These are phyloP conservation scores for Chromis chromis DNA, from an alignment of 2,797 vertebrate genomes.

Conservation along the genomic window DNA sequence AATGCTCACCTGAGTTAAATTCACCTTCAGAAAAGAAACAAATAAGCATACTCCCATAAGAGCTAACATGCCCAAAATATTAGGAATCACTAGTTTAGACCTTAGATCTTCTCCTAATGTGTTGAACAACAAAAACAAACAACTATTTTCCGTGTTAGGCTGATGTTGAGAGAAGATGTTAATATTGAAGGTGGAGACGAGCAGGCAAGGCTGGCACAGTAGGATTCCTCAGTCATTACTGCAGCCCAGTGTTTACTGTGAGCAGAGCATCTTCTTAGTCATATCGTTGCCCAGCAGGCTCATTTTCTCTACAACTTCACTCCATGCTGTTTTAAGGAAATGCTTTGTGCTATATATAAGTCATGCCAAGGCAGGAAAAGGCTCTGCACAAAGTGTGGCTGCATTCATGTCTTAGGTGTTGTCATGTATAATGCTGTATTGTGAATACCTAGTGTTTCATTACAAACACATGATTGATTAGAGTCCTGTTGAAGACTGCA, in stretches of 20 bases:
- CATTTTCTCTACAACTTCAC: conserved; percentile 54
- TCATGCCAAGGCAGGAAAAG: conserved; percentile 30
- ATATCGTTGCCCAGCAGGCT: conserved; percentile 57
- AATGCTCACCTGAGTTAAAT: not conserved
- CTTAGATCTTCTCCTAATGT: not conserved
- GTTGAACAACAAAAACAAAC: conserved; percentile 2
- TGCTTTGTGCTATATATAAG: conserved; percentile 24
- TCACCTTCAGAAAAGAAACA: not conserved
- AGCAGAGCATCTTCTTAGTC: conserved; percentile 51
- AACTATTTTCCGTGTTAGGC: not conserved
- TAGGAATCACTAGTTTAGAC: too few species aligned
- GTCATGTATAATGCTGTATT: conserved; percentile 43
- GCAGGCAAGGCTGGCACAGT: conserved; percentile 43
- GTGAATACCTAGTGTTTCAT: conserved; percentile 48
- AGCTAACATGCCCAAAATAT: too few species aligned
- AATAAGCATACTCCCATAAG: not conserved
- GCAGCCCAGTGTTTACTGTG: conserved; percentile 49
- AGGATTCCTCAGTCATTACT: conserved; percentile 63
- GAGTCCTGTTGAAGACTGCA: conserved; percentile 37
- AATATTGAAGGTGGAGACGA: conserved; percentile 24
- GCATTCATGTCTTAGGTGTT: too few species aligned
- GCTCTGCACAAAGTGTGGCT: not conserved
- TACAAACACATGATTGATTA: conserved; percentile 47
- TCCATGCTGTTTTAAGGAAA: conserved; percentile 49
- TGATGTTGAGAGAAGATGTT: conserved; percentile 35